Evolutionary conservation across 2,888 invertebrate genomes (phyloP).

Genomic region (Ormia ochracea): DNA sequence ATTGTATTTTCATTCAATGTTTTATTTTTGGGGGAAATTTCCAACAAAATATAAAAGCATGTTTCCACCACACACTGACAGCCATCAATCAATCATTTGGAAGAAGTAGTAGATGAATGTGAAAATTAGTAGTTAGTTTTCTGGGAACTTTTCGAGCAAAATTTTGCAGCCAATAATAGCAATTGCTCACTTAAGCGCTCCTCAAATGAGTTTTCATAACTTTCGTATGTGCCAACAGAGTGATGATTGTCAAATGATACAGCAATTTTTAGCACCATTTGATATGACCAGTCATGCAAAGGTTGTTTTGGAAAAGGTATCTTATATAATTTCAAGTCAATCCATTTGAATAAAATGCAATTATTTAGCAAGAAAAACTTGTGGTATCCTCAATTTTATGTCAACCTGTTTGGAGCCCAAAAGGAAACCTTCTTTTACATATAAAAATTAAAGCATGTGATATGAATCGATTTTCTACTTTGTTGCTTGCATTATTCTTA

Average conservation of each 20-base stretch:
- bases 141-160: background rate
- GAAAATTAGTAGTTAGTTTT: constrained; percentile 40
- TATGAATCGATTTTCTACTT: constrained; percentile 51
- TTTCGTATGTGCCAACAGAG: background rate
- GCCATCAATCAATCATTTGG: constrained; percentile 57
- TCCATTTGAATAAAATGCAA: too few relatives aligned
- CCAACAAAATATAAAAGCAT: constrained; percentile 28
- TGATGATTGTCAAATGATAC: background rate
- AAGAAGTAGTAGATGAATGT: constrained; percentile 36
- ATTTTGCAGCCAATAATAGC: background rate
- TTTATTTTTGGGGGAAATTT: background rate
- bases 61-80: constrained; percentile 61
- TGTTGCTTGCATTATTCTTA: constrained; percentile 3
- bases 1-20: constrained; percentile 10
- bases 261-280: background rate
- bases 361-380: too few relatives aligned
- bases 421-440: background rate
- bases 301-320: too few relatives aligned
- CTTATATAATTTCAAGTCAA: too few relatives aligned
- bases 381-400: background rate
- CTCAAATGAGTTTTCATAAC: constrained; percentile 40
- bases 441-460: constrained; percentile 41
- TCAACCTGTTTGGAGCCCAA: background rate
- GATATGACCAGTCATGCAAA: too few relatives aligned
- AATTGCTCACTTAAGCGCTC: constrained; percentile 13